Evolutionary conservation across 2,797 vertebrate genomes (phyloP).

Genomic region (Sebastes trivittatus): DNA sequence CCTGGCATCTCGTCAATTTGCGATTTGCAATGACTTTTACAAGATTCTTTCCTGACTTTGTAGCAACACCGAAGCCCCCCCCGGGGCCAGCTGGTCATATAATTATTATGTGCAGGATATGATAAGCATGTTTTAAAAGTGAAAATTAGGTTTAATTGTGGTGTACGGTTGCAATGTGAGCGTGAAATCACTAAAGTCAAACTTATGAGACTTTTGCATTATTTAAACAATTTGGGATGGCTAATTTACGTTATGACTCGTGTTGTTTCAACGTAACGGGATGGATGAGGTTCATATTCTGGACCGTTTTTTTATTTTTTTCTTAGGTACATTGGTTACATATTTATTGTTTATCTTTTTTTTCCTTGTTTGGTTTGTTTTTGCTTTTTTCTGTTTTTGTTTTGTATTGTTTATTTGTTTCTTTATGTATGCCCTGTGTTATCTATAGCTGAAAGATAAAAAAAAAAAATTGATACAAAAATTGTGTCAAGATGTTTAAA

Average conservation of each 20-base stretch:
- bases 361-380: too few species aligned
- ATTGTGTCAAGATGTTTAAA: too few species aligned
- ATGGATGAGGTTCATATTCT: conserved; percentile 2
- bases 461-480: too few species aligned
- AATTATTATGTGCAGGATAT: conserved; percentile 75
- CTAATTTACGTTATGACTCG: conserved; percentile 17
- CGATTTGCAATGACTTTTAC: conserved; percentile 75
- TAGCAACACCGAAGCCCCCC: conserved; percentile 57
- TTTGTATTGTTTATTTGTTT: too few species aligned
- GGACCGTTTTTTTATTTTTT: neutral
- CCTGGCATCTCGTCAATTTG: conserved; percentile 78
- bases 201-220: conserved; percentile 40
- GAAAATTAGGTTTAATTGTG: conserved; percentile 75
- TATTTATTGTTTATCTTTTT: too few species aligned
- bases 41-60: conserved; percentile 67
- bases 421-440: too few species aligned
- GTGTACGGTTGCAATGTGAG: conserved; percentile 50
- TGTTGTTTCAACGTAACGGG: conserved; percentile 12
- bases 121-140: conserved; percentile 74
- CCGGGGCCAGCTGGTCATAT: conserved; percentile 63
- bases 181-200: conserved; percentile 58
- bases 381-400: too few species aligned
- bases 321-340: neutral
- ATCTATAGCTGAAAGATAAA: too few species aligned
- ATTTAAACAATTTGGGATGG: conserved; percentile 45